Conservation (phyloP, 2,797 vertebrate genomes). For the Phylloscopus collybita region DNA sequence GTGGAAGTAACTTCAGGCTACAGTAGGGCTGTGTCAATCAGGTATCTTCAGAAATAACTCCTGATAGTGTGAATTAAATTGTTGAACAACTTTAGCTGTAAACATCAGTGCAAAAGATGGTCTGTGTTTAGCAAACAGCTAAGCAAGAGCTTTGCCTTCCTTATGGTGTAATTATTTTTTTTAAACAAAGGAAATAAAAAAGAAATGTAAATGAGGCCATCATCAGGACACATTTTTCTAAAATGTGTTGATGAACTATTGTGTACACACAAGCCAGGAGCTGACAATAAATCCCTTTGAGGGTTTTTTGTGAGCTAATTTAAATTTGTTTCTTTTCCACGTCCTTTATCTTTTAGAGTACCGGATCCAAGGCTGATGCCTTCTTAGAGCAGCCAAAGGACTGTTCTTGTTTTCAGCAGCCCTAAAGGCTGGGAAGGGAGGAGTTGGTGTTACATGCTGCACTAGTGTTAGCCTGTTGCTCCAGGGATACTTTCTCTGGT, state of each 20-base stretch:
- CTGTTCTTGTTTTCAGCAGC: background rate
- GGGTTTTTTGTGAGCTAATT: background rate
- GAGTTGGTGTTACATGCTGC: background rate
- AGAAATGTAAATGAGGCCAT: background rate
- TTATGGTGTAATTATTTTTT: background rate
- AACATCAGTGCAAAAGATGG: background rate
- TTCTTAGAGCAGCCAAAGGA: background rate
- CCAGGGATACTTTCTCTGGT: background rate
- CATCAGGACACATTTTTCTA: background rate
- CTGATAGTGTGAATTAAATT: background rate
- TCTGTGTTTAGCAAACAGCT: background rate
- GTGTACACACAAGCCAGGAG: background rate
- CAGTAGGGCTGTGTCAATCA: background rate
- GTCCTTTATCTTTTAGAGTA: background rate
- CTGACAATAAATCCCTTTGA: background rate
- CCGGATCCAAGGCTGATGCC: background rate
- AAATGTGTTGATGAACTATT: background rate
- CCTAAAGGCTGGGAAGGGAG: background rate
- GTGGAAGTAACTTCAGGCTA: background rate
- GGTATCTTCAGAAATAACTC: background rate
- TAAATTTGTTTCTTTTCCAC: background rate
- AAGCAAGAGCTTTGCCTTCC: background rate
- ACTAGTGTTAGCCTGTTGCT: background rate
- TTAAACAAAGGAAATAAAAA: background rate
- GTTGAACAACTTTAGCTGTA: background rate